phyloP scores from a whole-genome alignment of 2,888 invertebrate genomes.

The Biston stratarius region DNA sequence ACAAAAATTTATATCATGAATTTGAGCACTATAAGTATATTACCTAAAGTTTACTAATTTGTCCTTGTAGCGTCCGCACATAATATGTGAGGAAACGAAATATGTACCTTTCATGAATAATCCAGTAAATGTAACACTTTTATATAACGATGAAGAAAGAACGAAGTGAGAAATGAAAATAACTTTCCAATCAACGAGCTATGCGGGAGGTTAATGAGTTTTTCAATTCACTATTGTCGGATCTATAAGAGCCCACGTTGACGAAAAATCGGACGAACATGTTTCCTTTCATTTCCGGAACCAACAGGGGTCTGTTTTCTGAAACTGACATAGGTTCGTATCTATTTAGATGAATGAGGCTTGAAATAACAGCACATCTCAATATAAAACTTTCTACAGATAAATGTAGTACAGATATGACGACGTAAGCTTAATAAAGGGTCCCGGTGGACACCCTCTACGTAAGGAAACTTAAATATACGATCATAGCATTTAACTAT shows the following conservation, averaged over 20 bases:
- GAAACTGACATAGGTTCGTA: constrained; percentile 15
- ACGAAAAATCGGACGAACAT: constrained; percentile 27
- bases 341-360: not conserved
- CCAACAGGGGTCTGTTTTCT: constrained; percentile 25
- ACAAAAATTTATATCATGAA: constrained; percentile 26
- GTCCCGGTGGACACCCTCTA: no score
- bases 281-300: constrained; percentile 40
- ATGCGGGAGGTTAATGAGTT: constrained; percentile 40
- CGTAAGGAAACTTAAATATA: not conserved
- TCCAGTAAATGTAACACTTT: not conserved
- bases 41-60: no score
- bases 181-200: constrained; percentile 32
- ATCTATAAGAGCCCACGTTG: constrained; percentile 3
- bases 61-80: not conserved
- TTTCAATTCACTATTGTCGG: constrained; percentile 21
- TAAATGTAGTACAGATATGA: no score
- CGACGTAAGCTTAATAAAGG: no score
- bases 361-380: not conserved
- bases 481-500: constrained; percentile 1
- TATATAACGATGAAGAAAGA: not conserved
- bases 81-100: not conserved
- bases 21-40: not conserved
- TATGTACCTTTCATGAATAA: not conserved
- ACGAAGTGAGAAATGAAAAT: constrained; percentile 20
- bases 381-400: no score